These are phyloP conservation scores for Oscheius sp. DNA, from an alignment of 1,140 invertebrate genomes.

Conservation along the genomic window DNA sequence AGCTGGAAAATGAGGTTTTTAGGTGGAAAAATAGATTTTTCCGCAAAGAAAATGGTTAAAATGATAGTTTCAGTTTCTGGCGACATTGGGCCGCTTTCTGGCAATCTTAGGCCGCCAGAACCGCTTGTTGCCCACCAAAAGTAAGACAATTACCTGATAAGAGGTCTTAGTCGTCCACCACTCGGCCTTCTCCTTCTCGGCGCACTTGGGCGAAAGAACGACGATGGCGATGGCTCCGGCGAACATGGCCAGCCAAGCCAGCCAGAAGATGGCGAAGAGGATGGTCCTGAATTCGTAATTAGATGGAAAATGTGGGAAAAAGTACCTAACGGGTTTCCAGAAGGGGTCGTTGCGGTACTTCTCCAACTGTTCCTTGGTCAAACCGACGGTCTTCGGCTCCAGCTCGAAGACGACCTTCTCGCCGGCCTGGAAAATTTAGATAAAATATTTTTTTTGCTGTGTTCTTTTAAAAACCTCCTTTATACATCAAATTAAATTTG, in stretches of 20 bases:
- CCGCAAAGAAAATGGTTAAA: neutral
- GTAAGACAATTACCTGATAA: slow-evolving; percentile 43
- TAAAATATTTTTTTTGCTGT: too few relatives aligned
- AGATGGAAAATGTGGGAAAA: neutral
- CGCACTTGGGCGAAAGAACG: slow-evolving; percentile 58
- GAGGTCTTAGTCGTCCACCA: slow-evolving; percentile 51
- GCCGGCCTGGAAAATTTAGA: slow-evolving; percentile 44
- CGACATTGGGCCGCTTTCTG: too few relatives aligned
- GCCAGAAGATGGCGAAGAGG: slow-evolving; percentile 55
- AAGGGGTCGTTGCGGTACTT: slow-evolving; percentile 59
- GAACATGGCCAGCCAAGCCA: slow-evolving; percentile 58
- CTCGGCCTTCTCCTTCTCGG: slow-evolving; percentile 45
- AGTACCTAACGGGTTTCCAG: slow-evolving; percentile 57
- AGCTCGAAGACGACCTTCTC: slow-evolving; percentile 49
- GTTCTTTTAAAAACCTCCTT: too few relatives aligned
- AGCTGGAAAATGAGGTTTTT: slow-evolving; percentile 31
- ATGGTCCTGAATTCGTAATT: slow-evolving; percentile 29
- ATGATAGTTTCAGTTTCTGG: too few relatives aligned
- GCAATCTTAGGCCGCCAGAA: too few relatives aligned
- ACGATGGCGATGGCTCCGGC: slow-evolving; percentile 57
- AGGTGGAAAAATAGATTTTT: neutral
- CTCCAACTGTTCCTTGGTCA: slow-evolving; percentile 59
- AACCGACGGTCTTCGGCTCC: slow-evolving; percentile 51
- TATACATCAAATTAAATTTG: too few relatives aligned
- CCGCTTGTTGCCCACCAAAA: too few relatives aligned